Evolutionary conservation across 2,113 vertebrate species (phyloP).

Genomic region (Equus przewalskii): DNA sequence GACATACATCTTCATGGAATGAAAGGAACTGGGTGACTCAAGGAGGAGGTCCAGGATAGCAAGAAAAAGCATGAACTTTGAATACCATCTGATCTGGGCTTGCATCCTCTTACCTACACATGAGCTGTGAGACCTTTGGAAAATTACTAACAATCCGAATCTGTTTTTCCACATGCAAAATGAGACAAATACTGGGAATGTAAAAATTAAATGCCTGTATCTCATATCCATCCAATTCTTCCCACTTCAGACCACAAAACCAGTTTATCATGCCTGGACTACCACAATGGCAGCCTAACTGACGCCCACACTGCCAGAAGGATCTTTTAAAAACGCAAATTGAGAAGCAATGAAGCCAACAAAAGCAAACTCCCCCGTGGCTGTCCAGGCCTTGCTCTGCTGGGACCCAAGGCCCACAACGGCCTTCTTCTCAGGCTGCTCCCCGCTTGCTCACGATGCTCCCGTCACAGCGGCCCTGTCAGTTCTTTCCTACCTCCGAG

Average conservation of each 20-base stretch:
- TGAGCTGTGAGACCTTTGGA: background rate
- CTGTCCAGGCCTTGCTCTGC: background rate
- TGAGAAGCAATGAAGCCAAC: background rate
- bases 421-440: background rate
- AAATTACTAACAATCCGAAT: background rate
- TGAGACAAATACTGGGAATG: background rate
- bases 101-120: background rate
- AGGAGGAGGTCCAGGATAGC: background rate
- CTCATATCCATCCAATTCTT: background rate
- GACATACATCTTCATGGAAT: background rate
- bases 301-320: background rate
- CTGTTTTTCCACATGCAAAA: background rate
- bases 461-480: accelerated
- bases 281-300: background rate
- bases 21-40: background rate
- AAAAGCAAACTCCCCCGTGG: background rate
- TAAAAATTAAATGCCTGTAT: background rate
- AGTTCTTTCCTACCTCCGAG: background rate
- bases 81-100: background rate
- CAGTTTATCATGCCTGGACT: background rate
- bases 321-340: background rate
- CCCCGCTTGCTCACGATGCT: accelerated
- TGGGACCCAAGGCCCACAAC: too few species aligned
- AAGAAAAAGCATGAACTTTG: background rate
- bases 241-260: background rate